phyloP scores from a whole-genome alignment of 2,888 invertebrate species.

The Meghimatium bilineatum region DNA sequence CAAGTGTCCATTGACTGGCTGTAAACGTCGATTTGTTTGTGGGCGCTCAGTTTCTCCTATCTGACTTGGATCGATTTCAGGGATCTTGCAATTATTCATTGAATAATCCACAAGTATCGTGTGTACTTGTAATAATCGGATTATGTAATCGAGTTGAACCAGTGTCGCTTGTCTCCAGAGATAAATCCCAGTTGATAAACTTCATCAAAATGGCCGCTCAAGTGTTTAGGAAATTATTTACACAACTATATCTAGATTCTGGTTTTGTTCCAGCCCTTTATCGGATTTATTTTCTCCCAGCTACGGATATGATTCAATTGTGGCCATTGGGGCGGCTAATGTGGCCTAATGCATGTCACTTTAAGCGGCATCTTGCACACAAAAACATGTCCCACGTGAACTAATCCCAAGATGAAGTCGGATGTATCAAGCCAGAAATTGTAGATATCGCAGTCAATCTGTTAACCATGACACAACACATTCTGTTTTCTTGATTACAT shows the following conservation, averaged over 20 bases:
- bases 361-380: too few relatives aligned
- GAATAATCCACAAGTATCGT: background rate
- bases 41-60: background rate
- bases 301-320: too few relatives aligned
- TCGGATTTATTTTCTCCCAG: too few relatives aligned
- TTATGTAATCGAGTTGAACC: background rate
- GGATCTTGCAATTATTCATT: background rate
- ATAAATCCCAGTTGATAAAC: background rate
- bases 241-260: background rate
- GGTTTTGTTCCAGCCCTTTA: background rate
- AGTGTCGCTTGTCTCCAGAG: background rate
- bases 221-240: background rate
- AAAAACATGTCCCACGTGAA: too few relatives aligned
- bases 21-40: background rate
- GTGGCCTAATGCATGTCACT: too few relatives aligned
- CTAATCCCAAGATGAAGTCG: too few relatives aligned
- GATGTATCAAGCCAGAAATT: too few relatives aligned
- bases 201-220: background rate
- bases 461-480: too few relatives aligned
- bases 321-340: too few relatives aligned
- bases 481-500: too few relatives aligned
- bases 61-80: background rate
- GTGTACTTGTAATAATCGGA: background rate
- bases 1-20: too few relatives aligned
- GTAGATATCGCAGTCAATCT: too few relatives aligned